phyloP scores from a whole-genome alignment of 37 sponge, comb jelly and placozoan species.

The Aphrocallistes beatrix region DNA sequence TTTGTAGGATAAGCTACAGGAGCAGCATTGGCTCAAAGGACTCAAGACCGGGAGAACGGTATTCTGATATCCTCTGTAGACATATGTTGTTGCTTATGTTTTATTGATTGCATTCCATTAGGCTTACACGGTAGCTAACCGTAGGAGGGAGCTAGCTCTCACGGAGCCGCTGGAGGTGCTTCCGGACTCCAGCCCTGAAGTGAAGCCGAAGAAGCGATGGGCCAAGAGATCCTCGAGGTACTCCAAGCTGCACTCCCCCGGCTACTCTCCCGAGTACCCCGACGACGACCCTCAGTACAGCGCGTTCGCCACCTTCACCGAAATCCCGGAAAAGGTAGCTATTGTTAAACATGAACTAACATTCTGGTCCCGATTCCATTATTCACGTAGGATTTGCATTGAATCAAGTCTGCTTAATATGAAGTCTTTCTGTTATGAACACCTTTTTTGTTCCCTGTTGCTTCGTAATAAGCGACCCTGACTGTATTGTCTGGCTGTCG shows the following conservation, averaged over 20 bases:
- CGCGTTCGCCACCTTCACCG: not conserved
- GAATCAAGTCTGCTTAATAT: too few relatives aligned
- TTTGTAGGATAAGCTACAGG: not conserved
- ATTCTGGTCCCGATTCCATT: too few relatives aligned
- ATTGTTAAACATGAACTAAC: too few relatives aligned
- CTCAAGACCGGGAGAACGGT: not conserved
- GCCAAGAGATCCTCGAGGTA: not conserved
- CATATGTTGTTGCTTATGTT: not conserved
- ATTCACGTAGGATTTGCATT: too few relatives aligned
- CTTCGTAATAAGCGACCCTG: too few relatives aligned
- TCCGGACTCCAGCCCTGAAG: not conserved
- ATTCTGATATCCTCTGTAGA: not conserved
- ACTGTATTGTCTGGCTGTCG: too few relatives aligned
- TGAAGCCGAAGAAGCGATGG: not conserved
- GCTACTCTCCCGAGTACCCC: not conserved
- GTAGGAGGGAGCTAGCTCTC: not conserved
- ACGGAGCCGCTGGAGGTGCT: not conserved
- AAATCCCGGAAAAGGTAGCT: not conserved
- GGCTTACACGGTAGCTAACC: constrained; percentile 17
- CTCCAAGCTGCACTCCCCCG: not conserved
- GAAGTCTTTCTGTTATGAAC: too few relatives aligned
- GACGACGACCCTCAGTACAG: not conserved
- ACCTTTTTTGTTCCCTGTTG: too few relatives aligned
- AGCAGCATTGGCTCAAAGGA: not conserved
- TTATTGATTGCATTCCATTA: not conserved